A percentile compares a stretch with the other conserved stretches of the same genome.
These are phyloP conservation scores for Corythaixoides concolor DNA, from an alignment of 2,113 vertebrate species.

Conservation along the genomic window DNA sequence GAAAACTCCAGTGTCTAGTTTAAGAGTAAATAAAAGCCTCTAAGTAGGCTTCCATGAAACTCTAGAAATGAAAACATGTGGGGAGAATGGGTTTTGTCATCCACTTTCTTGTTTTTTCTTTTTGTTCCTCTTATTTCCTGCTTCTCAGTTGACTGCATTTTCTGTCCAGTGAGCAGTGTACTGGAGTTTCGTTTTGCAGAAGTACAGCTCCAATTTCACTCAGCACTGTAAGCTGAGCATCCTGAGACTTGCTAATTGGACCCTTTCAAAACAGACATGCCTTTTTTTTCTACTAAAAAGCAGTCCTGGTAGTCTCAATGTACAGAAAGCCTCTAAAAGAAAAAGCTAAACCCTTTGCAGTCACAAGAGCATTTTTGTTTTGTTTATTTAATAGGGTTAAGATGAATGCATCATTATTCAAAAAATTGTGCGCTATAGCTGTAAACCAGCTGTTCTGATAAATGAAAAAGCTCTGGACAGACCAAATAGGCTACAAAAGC, in stretches of 20 bases:
- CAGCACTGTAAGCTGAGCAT: neutral
- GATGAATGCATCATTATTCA: neutral
- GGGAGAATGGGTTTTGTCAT: constrained; percentile 11
- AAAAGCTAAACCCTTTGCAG: neutral
- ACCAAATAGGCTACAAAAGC: neutral
- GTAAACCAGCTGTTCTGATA: constrained; percentile 13
- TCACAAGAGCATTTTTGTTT: neutral
- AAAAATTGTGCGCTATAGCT: neutral
- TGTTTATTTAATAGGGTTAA: neutral
- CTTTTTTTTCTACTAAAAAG: neutral
- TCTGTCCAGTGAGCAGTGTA: neutral
- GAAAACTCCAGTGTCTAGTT: neutral
- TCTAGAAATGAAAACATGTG: neutral
- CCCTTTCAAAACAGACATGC: neutral
- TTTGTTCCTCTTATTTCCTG: constrained; percentile 19
- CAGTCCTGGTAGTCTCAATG: neutral
- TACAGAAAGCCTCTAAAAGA: neutral
- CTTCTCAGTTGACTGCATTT: constrained; percentile 19
- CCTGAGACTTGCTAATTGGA: constrained; percentile 5
- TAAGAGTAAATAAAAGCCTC: neutral
- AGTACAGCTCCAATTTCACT: constrained; percentile 28
- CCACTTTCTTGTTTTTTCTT: neutral
- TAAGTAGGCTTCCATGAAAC: neutral
- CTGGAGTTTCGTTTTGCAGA: neutral
- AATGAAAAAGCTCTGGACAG: neutral